Percentiles rank a stretch among this genome's conserved stretches.
phyloP scores from a whole-genome alignment of 2,113 vertebrate genomes.

The Oncorhynchus keta region DNA sequence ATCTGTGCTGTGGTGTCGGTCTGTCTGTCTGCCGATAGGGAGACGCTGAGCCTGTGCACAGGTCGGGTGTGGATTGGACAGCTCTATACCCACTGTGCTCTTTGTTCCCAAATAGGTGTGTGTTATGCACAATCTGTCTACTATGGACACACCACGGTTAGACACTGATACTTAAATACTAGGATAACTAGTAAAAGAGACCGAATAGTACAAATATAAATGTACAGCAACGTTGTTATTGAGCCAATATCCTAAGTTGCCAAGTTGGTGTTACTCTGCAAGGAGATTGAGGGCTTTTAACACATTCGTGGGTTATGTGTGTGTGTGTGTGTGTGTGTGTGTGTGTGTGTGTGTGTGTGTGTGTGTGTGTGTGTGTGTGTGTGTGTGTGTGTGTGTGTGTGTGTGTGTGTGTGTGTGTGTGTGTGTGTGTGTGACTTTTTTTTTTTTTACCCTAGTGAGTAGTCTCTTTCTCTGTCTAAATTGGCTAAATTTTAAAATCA shows the following conservation, averaged over 20 bases:
- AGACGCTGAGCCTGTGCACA: neutral
- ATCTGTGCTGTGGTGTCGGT: conserved; percentile 5
- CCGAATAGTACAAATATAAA: no score
- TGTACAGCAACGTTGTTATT: no score
- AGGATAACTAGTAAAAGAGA: no score
- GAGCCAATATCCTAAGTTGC: no score
- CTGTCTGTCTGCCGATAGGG: neutral
- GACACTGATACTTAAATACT: no score
- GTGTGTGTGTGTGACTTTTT: neutral
- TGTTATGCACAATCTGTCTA: neutral
- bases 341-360: neutral
- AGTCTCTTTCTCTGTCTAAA: neutral
- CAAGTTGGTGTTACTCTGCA: no score
- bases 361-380: neutral
- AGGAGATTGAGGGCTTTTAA: no score
- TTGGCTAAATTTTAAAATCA: neutral
- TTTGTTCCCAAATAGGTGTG: conserved; percentile 34
- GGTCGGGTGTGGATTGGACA: conserved; percentile 7
- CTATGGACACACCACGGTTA: no score
- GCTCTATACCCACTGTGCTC: neutral
- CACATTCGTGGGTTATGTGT: no score
- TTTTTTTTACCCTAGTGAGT: neutral
- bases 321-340: neutral
- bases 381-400: neutral
- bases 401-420: neutral